Evolutionary conservation across 2,113 vertebrate species (phyloP).

Genomic region (Eclectus roratus): DNA sequence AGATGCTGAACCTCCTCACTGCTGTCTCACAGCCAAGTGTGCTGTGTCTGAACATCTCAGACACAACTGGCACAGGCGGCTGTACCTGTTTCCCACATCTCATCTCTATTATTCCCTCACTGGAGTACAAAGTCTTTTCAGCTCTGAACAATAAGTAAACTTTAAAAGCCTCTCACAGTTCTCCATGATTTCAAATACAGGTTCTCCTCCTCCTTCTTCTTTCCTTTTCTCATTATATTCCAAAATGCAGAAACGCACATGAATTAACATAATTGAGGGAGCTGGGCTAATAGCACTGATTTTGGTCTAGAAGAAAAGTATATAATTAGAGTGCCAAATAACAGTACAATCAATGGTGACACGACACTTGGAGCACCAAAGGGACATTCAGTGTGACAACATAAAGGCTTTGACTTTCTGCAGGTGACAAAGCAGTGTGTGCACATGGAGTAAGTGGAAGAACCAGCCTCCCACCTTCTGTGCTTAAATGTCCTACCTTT

Average conservation of each 20-base stretch:
- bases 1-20: not conserved
- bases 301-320: not conserved
- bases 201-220: not conserved
- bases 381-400: not conserved
- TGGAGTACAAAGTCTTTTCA: not conserved
- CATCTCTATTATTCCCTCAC: not conserved
- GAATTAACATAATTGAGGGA: not conserved
- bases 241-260: not conserved
- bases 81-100: not conserved
- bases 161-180: not conserved
- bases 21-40: not conserved
- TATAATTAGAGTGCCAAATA: not conserved
- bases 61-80: rapidly evolving
- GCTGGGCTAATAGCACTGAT: not conserved
- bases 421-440: not conserved
- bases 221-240: not conserved
- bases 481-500: not conserved
- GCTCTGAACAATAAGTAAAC: not conserved
- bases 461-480: not conserved
- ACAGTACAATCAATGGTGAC: not conserved
- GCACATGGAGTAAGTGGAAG: not conserved
- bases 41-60: not conserved
- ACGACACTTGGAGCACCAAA: not conserved
- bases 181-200: not conserved
- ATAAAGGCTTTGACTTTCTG: not conserved